phyloP scores from a whole-genome alignment of 1,140 invertebrate species.

The Cydia amplana region DNA sequence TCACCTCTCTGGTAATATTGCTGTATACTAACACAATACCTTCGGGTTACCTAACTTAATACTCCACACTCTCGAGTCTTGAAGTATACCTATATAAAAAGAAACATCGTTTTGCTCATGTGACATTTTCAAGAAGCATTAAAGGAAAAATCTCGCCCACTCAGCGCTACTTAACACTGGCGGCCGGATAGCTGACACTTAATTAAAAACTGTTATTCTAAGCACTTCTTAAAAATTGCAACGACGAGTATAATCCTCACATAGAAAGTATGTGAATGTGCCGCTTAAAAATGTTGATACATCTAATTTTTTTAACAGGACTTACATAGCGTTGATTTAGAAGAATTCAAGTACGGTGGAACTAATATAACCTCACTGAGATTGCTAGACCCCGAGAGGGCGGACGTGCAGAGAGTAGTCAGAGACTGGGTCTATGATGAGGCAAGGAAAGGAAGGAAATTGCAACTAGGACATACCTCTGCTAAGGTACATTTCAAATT shows the following conservation, averaged over 20 bases:
- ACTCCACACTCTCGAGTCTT: neutral
- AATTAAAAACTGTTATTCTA: too few species aligned
- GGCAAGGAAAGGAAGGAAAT: conserved; percentile 82
- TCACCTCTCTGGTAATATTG: conserved; percentile 88
- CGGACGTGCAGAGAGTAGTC: conserved; percentile 87
- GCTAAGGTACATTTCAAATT: conserved; percentile 76
- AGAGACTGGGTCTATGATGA: conserved; percentile 88
- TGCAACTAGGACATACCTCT: conserved; percentile 81
- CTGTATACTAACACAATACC: neutral
- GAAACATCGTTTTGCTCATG: too few species aligned
- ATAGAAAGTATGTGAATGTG: too few species aligned
- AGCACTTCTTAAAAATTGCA: too few species aligned
- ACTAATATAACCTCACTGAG: conserved; percentile 95
- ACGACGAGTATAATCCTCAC: too few species aligned
- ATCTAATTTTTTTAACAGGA: conserved; percentile 81
- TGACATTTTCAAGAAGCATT: too few species aligned
- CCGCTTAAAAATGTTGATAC: too few species aligned
- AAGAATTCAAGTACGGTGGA: conserved; percentile 95
- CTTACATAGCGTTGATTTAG: conserved; percentile 92
- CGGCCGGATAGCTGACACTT: too few species aligned
- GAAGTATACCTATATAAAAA: too few species aligned
- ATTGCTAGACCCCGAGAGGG: conserved; percentile 88
- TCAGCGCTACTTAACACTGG: too few species aligned
- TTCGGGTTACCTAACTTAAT: conserved; percentile 32
- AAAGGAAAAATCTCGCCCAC: too few species aligned